Evolutionary conservation across 2,113 vertebrate species (phyloP).

Genomic region (Lycaon pictus): DNA sequence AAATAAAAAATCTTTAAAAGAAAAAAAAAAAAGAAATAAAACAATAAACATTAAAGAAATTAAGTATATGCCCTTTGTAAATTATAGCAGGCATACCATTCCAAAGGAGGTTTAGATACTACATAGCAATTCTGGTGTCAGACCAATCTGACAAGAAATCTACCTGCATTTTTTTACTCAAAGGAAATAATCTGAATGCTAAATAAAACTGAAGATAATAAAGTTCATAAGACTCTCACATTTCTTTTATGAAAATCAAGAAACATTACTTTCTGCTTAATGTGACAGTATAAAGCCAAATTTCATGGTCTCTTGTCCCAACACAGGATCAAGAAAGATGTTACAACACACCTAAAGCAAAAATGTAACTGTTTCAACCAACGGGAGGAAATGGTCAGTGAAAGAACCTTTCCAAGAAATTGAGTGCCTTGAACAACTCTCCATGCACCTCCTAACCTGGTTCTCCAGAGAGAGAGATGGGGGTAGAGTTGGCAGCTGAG

Average conservation of each 20-base stretch:
- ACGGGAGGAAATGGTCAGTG: not conserved
- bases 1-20: too few relatives aligned
- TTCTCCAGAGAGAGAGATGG: not conserved
- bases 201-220: slow-evolving; percentile 32
- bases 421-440: not conserved
- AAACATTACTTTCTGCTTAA: not conserved
- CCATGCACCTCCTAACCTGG: not conserved
- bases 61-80: not conserved
- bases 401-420: not conserved
- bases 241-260: slow-evolving; percentile 1
- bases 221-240: not conserved
- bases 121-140: not conserved
- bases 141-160: not conserved
- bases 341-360: not conserved
- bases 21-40: too few relatives aligned
- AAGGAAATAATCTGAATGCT: not conserved
- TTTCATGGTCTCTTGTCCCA: not conserved
- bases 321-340: not conserved
- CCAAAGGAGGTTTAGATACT: not conserved
- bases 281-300: not conserved
- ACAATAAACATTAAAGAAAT: not conserved
- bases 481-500: not conserved
- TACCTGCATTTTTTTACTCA: not conserved
- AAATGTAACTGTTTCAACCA: not conserved
- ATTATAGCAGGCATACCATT: not conserved